Percentiles rank a stretch among this genome's conserved stretches.
Conservation (phyloP, 2,113 vertebrate species). For the Scomber scombrus region DNA sequence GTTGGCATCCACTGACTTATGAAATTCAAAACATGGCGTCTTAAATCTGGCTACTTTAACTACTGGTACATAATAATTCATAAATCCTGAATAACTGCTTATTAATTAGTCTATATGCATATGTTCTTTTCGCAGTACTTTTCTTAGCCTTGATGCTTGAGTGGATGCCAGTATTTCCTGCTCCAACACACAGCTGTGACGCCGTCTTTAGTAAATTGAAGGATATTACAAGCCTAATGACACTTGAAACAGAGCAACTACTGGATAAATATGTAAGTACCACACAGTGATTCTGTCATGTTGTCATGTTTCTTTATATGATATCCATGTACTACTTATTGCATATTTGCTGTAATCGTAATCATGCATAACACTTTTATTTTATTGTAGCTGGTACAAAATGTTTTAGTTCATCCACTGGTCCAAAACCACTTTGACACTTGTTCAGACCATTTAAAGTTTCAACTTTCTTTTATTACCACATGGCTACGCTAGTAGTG, state of each 20-base stretch:
- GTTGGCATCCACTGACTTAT: too few relatives aligned
- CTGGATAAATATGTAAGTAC: slow-evolving; percentile 54
- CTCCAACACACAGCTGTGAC: background rate
- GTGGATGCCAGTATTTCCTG: background rate
- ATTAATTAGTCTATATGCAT: background rate
- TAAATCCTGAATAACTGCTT: too few relatives aligned
- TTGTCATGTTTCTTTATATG: background rate
- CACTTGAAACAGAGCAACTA: accelerated
- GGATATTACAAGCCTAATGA: accelerated
- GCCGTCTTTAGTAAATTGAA: accelerated
- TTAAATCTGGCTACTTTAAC: too few relatives aligned
- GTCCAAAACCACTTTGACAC: too few relatives aligned
- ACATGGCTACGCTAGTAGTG: too few relatives aligned
- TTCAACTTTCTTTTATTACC: too few relatives aligned
- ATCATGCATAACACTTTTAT: background rate
- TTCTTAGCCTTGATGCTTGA: slow-evolving; percentile 27
- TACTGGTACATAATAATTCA: too few relatives aligned
- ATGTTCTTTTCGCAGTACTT: slow-evolving; percentile 34
- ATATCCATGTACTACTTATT: background rate
- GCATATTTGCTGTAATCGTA: background rate
- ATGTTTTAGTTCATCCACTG: too few relatives aligned
- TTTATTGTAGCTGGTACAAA: background rate
- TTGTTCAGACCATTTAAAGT: too few relatives aligned
- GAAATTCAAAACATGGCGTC: too few relatives aligned
- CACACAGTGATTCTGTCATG: background rate